phyloP scores from a whole-genome alignment of 2,888 invertebrate species.

The Lithodes maja region DNA sequence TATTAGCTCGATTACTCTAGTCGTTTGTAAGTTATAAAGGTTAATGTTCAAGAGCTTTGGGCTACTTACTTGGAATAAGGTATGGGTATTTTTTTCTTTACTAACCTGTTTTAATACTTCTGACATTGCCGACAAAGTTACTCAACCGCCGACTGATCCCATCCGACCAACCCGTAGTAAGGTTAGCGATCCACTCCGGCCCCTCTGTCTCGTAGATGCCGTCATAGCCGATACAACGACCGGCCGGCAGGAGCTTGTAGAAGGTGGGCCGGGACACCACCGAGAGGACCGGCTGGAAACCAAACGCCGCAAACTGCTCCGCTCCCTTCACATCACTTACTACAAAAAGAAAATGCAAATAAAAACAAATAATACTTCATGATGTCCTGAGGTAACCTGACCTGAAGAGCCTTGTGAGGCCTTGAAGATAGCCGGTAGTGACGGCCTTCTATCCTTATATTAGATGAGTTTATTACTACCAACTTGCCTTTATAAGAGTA shows the following conservation, averaged over 20 bases:
- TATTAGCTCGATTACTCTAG: too few species aligned
- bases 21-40: too few species aligned
- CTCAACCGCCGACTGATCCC: conserved; percentile 50
- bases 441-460: too few species aligned
- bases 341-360: not conserved
- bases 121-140: conserved; percentile 46
- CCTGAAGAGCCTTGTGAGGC: too few species aligned
- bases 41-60: too few species aligned
- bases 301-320: conserved; percentile 39
- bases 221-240: conserved; percentile 57
- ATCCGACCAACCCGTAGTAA: conserved; percentile 66
- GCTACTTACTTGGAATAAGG: too few species aligned
- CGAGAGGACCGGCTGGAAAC: conserved; percentile 58
- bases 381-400: too few species aligned
- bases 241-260: conserved; percentile 56
- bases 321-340: conserved; percentile 44
- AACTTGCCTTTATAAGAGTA: too few species aligned
- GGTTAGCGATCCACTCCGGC: conserved; percentile 65
- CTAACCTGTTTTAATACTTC: conserved; percentile 60
- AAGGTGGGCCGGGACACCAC: conserved; percentile 52
- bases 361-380: too few species aligned
- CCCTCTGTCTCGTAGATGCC: conserved; percentile 46
- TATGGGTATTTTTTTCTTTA: not conserved
- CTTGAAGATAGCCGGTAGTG: too few species aligned
- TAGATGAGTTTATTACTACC: too few species aligned